A percentile compares a stretch with the other conserved stretches of the same genome.
Evolutionary conservation across 2,797 vertebrate genomes (phyloP).

Genomic region (Myioborus melanocephalus): DNA sequence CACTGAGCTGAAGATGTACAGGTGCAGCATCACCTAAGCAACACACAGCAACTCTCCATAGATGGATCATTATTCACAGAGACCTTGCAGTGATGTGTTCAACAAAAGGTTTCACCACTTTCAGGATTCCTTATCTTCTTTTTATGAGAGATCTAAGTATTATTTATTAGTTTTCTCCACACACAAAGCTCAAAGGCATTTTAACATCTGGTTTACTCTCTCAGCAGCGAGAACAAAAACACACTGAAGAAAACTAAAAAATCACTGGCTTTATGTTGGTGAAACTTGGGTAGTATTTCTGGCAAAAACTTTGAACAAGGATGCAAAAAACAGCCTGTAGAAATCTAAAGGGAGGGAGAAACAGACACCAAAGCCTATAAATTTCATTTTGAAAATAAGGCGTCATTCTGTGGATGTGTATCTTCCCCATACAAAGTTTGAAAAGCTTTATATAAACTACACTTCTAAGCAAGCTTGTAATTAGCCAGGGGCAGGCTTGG

Average conservation of each 20-base stretch:
- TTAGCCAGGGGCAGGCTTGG: constrained; percentile 43
- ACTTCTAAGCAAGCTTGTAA: constrained; percentile 48
- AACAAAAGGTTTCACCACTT: not conserved
- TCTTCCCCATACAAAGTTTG: constrained; percentile 3
- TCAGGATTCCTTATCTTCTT: not conserved
- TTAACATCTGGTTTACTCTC: constrained; percentile 21
- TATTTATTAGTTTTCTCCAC: constrained; percentile 22
- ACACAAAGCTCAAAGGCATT: constrained; percentile 12
- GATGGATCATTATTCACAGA: not conserved
- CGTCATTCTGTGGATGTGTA: constrained; percentile 23
- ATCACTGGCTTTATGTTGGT: not conserved
- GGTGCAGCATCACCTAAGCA: not conserved
- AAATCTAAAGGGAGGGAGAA: not conserved
- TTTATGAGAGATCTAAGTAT: not conserved
- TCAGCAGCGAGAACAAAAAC: not conserved
- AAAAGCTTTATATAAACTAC: constrained; percentile 51
- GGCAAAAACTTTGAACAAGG: not conserved
- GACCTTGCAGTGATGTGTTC: not conserved
- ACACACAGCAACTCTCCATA: not conserved
- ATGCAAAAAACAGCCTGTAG: not conserved
- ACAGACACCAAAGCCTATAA: constrained; percentile 8
- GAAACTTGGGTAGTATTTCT: not conserved
- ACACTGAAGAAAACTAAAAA: not conserved
- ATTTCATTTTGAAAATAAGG: constrained; percentile 20
- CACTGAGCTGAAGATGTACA: not conserved